Base-by-base conservation (phyloP, 2,888 invertebrate species). In the Hypercompe scribonia region DNA sequence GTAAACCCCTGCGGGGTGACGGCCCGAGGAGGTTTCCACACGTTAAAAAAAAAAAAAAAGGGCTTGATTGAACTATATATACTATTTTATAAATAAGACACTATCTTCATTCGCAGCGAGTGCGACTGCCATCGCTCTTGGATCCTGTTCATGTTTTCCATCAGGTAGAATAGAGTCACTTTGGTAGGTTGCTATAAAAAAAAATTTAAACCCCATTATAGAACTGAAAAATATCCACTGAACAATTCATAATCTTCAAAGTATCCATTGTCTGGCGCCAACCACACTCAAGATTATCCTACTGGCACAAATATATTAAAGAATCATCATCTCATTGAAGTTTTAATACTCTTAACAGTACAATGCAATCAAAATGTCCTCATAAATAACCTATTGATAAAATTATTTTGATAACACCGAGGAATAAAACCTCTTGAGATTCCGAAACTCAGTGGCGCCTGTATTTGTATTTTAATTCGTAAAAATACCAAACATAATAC, bases 341-440 rank as follows among this genome's bases (percentile, higher is more conserved):
- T 68, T 54, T 34, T 1, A n/a, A 3, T 34, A n/a, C 50, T 68
- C 54, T 54, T 68, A 54, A n/a, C 68, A 68, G 31, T 61, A 61
- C 34, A 69, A 69, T 46, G 21, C 33, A 70, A 63, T 73, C 33
- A 42, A 74, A 67, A 68, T 64, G 31, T 68, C 34, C n/a, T 76
- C 72, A 67, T 31, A 77, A 76, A 74, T 58, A 69, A 66, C 54
- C 73, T 58, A 24, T 58, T 33, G 31, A 76, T 76, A 81, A 83
- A 81, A 73, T 42, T 50, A 64, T 78, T 78, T 85, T 83, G 80
- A 78, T 83, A 78, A 74, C 81, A 76, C 77, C 70, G 74, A 84
- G 78, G 74, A 75, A 80, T 81, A 80, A 83, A 81, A 83, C 73
- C 89, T 86, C 90, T 90, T 72, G 88, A 90, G 77, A 88, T 86